These are phyloP conservation scores for Helicoverpa zea DNA, from an alignment of 1,140 invertebrate genomes.

Conservation along the genomic window DNA sequence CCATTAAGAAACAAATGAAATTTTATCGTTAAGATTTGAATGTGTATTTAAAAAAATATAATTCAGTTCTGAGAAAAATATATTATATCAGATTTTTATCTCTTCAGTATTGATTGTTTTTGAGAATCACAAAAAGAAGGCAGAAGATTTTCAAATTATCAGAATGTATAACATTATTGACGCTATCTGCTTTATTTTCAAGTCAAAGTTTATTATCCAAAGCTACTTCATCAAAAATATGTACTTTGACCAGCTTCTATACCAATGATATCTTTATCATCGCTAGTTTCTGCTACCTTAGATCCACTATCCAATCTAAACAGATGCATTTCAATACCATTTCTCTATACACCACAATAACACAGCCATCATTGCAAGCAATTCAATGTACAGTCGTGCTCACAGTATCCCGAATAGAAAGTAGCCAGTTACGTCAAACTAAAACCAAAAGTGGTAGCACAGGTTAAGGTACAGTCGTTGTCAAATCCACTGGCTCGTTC, in stretches of 20 bases:
- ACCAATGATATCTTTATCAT: neutral
- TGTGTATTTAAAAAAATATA: slow-evolving; percentile 43
- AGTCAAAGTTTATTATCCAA: neutral
- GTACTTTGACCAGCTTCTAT: neutral
- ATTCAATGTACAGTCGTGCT: slow-evolving; percentile 28
- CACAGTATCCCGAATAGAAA: slow-evolving; percentile 50
- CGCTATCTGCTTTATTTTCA: neutral
- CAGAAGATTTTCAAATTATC: too few relatives aligned
- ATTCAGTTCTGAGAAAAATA: slow-evolving; percentile 19
- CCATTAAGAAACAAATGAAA: slow-evolving; percentile 37
- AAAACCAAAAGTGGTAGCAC: slow-evolving; percentile 54
- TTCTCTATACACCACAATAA: neutral
- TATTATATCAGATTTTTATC: neutral
- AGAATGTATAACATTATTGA: neutral
- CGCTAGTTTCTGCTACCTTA: neutral
- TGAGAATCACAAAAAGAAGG: neutral
- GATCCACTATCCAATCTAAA: neutral
- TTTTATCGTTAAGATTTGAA: slow-evolving; percentile 25
- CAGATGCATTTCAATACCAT: neutral
- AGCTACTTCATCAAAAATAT: neutral
- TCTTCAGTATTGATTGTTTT: neutral
- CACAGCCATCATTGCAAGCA: neutral
- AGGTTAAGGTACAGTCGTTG: slow-evolving; percentile 40
- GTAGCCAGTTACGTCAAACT: slow-evolving; percentile 45
- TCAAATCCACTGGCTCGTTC: slow-evolving; percentile 14